These are phyloP conservation scores for Catharus minimus DNA, from an alignment of 2,113 vertebrate genomes.

Conservation along the genomic window DNA sequence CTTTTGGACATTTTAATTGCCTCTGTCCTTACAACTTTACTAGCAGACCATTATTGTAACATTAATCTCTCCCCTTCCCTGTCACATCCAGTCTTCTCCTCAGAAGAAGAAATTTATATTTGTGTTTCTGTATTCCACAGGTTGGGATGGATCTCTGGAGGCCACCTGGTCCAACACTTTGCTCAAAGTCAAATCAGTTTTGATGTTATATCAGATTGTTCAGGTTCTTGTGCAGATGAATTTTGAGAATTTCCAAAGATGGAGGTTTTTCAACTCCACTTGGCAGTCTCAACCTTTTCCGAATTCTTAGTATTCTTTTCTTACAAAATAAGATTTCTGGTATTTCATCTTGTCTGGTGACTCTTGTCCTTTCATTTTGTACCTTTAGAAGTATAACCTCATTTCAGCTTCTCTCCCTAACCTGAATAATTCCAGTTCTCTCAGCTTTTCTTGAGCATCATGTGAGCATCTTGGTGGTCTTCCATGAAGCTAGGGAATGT, in stretches of 20 bases:
- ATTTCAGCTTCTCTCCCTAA: neutral
- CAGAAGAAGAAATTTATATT: neutral
- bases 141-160: neutral
- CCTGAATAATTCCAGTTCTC: neutral
- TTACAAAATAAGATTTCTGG: neutral
- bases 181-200: neutral
- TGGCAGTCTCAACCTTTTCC: neutral
- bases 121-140: neutral
- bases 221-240: neutral
- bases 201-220: neutral
- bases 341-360: neutral
- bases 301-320: neutral
- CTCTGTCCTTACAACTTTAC: neutral
- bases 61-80: neutral
- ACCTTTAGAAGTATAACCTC: neutral
- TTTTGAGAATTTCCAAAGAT: neutral
- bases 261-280: neutral
- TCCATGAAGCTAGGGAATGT: neutral
- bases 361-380: neutral
- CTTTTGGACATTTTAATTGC: neutral
- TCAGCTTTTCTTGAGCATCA: neutral
- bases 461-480: neutral
- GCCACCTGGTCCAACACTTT: neutral
- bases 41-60: neutral
- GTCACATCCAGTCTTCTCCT: neutral